Evolutionary conservation across 2,888 invertebrate genomes (phyloP).

Genomic region (Balanococcus diminutus): DNA sequence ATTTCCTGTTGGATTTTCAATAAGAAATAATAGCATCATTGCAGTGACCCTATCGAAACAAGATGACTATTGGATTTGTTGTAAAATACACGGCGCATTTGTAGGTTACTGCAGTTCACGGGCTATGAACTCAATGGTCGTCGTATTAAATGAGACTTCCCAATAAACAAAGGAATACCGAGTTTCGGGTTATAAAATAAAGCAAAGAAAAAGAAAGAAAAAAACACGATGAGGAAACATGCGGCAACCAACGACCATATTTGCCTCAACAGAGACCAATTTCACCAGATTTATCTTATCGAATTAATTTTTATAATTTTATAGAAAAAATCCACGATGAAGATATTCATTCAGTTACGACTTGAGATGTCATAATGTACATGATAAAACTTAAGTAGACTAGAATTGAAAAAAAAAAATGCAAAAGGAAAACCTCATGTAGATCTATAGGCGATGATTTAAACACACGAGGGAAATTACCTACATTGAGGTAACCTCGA

Average conservation of each 20-base stretch:
- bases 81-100: neutral
- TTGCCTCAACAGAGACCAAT: neutral
- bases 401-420: neutral
- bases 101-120: slow-evolving; percentile 9
- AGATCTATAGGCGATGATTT: neutral
- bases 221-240: neutral
- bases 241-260: neutral
- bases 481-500: neutral
- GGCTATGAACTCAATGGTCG: neutral
- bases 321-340: neutral
- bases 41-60: neutral
- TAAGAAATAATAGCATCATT: neutral
- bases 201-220: neutral
- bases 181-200: neutral
- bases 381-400: neutral
- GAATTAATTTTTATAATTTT: neutral
- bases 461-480: neutral
- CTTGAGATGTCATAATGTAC: no score
- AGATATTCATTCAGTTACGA: neutral
- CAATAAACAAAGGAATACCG: neutral
- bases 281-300: neutral
- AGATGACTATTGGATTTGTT: neutral
- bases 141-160: neutral
- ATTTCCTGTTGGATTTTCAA: neutral
- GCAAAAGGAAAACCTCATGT: neutral